phyloP scores from a whole-genome alignment of 2,888 invertebrate species.

The Scelioninae gen. 1 region DNA sequence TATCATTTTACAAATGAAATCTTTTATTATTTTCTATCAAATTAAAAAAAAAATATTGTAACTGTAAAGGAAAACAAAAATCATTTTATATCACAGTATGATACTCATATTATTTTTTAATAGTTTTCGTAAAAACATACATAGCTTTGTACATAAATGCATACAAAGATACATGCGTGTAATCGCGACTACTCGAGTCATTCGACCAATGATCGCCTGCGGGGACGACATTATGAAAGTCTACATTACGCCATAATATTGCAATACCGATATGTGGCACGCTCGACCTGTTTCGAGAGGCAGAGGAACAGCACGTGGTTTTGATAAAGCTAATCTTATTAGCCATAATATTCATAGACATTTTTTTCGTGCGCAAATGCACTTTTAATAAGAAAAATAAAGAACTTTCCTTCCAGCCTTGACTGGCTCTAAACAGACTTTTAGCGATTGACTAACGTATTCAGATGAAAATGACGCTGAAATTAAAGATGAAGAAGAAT shows the following conservation, averaged over 20 bases:
- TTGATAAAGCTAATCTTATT: conserved; percentile 59
- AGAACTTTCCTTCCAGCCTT: neutral
- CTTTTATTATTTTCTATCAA: too few species aligned
- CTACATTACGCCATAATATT: conserved; percentile 75
- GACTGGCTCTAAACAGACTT: too few species aligned
- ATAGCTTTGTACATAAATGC: conserved; percentile 14
- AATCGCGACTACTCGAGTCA: conserved; percentile 51
- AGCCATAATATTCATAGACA: conserved; percentile 17
- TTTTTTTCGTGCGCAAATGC: neutral
- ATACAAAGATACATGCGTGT: conserved; percentile 40
- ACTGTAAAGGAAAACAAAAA: too few species aligned
- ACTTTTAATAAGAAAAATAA: neutral
- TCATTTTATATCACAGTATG: too few species aligned
- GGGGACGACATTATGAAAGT: conserved; percentile 77
- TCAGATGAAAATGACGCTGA: too few species aligned
- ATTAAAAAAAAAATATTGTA: too few species aligned
- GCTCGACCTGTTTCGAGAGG: conserved; percentile 71
- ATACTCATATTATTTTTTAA: conserved; percentile 12
- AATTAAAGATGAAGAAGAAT: neutral
- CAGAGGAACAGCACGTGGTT: conserved; percentile 70
- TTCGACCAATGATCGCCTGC: conserved; percentile 66
- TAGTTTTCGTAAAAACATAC: conserved; percentile 45
- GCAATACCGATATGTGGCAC: conserved; percentile 74
- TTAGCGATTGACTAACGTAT: too few species aligned
- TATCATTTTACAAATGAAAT: too few species aligned